Base-by-base conservation (phyloP, 2,797 vertebrate species). In the Sarcoramphus papa region DNA sequence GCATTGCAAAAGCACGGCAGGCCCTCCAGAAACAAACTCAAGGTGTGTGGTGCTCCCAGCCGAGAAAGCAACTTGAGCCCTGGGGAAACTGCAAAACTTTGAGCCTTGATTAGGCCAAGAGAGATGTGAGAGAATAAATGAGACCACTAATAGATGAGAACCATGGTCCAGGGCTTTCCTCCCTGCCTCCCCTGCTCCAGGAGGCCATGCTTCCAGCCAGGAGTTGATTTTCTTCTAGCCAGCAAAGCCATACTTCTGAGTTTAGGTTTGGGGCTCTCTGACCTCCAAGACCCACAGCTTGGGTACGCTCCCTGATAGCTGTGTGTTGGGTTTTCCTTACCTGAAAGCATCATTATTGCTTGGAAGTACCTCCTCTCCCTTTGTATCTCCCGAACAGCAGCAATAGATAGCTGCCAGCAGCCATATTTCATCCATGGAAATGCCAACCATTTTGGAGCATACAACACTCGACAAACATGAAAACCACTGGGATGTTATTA, bases 261-360 rank as follows among this genome's bases (percentile, higher is more conserved):
- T 19, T 79, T 14, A 63, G 7, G 25, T 41, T n/a, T 91, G 56
- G 31, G 35, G 25, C 28, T 19, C 27, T 74, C 53, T 28, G 21
- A 18, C 14, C 65, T 65, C 31, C 92, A 67, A 65, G 78, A 76
- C 17, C 2, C 4, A 67, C 41, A 92, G 50, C 35, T 62, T 56
- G 40, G 43, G 45, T 51, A 67, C 0, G 2, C 12, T 63, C 19
- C 13, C 14, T 0, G 0, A 10, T 5, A 65, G 41, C 50, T 19
- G 3, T 6, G 3, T 3, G 4, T 8, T 80, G 33, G 14, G 9
- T 85, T 87, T 73, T 78, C 65, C 84, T 88, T 56, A 95, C 88
- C 50, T 72, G 68, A 92, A 93, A 76, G 27, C 28, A 85, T 10
- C 8, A 1, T 30, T 59, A 70, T 5, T 22, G 23, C 54, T 70